Conservation (phyloP, 2,113 vertebrate species). For the Egretta garzetta region DNA sequence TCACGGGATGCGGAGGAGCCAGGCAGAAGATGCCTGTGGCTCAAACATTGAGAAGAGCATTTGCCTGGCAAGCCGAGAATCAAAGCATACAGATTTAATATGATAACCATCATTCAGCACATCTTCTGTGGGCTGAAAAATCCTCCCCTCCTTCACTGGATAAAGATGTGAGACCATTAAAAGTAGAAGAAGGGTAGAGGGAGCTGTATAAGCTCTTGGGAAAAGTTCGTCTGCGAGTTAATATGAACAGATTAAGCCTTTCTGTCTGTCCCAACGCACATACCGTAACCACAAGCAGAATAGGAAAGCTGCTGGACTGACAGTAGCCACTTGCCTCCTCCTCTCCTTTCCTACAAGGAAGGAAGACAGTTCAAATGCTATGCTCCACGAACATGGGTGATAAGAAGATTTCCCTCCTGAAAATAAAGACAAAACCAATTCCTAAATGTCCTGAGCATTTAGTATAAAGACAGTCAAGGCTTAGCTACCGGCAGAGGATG, state of each 20-base stretch:
- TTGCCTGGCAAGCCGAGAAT: neutral
- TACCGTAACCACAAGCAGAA: accelerated
- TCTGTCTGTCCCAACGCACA: accelerated
- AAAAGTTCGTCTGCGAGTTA: neutral
- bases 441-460: neutral
- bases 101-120: accelerated
- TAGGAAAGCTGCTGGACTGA: neutral
- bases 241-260: neutral
- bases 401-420: neutral
- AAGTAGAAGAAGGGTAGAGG: neutral
- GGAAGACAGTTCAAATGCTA: neutral
- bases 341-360: neutral
- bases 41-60: neutral
- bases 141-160: neutral
- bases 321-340: neutral
- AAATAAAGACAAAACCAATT: neutral
- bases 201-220: neutral
- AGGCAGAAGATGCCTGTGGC: neutral
- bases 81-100: accelerated
- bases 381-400: accelerated
- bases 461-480: neutral
- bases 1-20: neutral
- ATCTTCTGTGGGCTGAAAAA: neutral
- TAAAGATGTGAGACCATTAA: neutral
- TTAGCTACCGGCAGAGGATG: neutral